Base-by-base conservation (phyloP, 2,113 vertebrate species). In the Rutilus rutilus region DNA sequence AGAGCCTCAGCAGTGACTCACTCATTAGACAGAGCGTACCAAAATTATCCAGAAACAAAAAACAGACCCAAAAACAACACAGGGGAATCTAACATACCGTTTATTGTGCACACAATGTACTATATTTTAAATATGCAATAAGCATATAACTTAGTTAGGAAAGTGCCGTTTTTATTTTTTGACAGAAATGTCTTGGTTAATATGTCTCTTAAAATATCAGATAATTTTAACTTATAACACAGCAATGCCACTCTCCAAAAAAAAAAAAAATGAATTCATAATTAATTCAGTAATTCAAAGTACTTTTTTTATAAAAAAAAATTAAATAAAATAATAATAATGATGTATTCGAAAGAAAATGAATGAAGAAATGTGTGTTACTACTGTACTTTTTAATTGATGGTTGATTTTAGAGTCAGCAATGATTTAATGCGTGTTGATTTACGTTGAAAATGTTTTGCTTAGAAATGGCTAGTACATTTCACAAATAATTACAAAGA, bases 1-100 rank as follows among this genome's bases (percentile, higher is more conserved):
- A 92, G 89, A 75, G 89, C 81, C 87, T 89, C 73, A 50, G 88
- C 59, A 39, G 87, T 91, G 91, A 92, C 88, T 94, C 93, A 91
- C 75, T 84, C 83, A 82, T 87, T 80, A 85, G 30, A 74, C 65
- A 87, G 73, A 86, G 77, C 12, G 17, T 76, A 57, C 83, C 75
- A 88, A 92, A 87, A 91, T 82, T 84, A 86, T 78, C 60, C 54
- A 39, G 69, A 67, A 23, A 23, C 7, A 42, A 39, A 60, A 60
- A 11, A n/a, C 27, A 57, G 81, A 57, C 21, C 15, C 54, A 42
- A 81, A 82, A 71, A 19, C 2, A 82, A 19, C 19, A 25, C 39
- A 5, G 8, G 6, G 17, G 4, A 54, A 15, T 10, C 2, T 19
- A 23, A 17, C 14, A 50, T 27, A 50, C 78, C 50, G 59, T 12